Conservation (phyloP, 1,140 invertebrate genomes). For the Trichogramma pretiosum region DNA sequence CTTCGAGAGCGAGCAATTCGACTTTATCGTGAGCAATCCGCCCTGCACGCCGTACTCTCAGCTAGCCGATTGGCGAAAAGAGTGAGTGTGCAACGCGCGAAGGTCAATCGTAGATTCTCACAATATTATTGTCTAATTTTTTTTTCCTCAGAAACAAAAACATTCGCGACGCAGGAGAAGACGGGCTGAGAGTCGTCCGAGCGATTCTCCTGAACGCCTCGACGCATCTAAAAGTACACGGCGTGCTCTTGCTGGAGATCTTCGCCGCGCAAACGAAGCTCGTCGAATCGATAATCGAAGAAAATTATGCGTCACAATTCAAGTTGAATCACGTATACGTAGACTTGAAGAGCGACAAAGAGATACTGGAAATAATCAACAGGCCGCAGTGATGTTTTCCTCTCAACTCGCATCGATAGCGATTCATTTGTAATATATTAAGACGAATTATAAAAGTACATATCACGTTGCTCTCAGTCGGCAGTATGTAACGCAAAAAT, state of each 20-base stretch:
- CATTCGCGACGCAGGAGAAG: conserved; percentile 52
- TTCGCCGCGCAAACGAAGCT: conserved; percentile 49
- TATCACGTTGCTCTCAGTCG: too few species aligned
- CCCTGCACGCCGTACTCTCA: conserved; percentile 53
- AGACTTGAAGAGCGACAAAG: conserved; percentile 50
- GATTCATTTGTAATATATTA: too few species aligned
- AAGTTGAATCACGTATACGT: conserved; percentile 40
- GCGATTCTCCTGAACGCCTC: conserved; percentile 48
- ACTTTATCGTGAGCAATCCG: conserved; percentile 59
- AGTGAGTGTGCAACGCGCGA: too few species aligned
- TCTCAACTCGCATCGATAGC: too few species aligned
- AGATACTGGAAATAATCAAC: conserved; percentile 50
- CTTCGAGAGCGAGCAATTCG: conserved; percentile 41
- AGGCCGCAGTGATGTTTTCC: too few species aligned
- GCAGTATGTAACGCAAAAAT: too few species aligned
- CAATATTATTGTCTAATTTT: neutral
- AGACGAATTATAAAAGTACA: too few species aligned
- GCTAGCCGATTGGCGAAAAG: conserved; percentile 39
- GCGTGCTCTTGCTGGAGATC: conserved; percentile 51
- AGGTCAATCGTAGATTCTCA: neutral
- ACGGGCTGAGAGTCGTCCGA: conserved; percentile 52
- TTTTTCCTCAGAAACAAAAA: conserved; percentile 53
- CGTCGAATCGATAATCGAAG: conserved; percentile 43
- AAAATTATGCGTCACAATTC: conserved; percentile 39
- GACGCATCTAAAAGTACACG: conserved; percentile 39